These are phyloP conservation scores for Stenchaetothrips biformis DNA, from an alignment of 2,888 invertebrate genomes.

Conservation along the genomic window DNA sequence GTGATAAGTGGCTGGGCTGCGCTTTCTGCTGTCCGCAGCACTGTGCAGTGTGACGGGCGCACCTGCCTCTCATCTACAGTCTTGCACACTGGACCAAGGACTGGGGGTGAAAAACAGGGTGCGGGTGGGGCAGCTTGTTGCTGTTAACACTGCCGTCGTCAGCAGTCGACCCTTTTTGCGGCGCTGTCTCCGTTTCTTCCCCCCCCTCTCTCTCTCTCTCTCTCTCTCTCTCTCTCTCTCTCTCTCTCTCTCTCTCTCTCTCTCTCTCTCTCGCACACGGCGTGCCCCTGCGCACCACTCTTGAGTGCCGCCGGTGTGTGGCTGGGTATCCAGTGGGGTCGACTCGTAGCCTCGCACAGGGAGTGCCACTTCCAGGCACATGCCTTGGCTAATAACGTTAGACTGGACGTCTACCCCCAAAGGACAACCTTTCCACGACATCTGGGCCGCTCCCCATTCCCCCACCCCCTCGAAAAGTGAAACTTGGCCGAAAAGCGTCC, in stretches of 20 bases:
- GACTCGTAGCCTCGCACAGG: neutral
- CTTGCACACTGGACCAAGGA: neutral
- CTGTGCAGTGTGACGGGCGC: neutral
- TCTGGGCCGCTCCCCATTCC: too few species aligned
- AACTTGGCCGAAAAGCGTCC: too few species aligned
- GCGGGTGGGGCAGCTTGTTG: neutral
- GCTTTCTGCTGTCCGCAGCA: neutral
- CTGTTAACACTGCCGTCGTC: slow-evolving; percentile 15
- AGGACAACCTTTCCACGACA: too few species aligned
- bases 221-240: neutral
- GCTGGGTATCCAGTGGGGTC: neutral
- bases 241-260: too few species aligned
- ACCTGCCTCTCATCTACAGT: neutral
- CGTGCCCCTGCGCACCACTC: too few species aligned
- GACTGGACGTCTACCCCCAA: neutral
- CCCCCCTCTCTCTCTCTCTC: neutral
- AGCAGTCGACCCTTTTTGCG: neutral
- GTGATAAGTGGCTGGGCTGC: neutral
- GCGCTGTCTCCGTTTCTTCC: neutral
- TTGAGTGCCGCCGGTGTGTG: neutral
- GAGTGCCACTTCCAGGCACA: neutral
- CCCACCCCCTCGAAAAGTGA: too few species aligned
- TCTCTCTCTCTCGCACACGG: too few species aligned
- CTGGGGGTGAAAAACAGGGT: neutral
- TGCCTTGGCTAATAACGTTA: neutral